Conservation (phyloP, 2,113 vertebrate species). For the Bungarus multicinctus region DNA sequence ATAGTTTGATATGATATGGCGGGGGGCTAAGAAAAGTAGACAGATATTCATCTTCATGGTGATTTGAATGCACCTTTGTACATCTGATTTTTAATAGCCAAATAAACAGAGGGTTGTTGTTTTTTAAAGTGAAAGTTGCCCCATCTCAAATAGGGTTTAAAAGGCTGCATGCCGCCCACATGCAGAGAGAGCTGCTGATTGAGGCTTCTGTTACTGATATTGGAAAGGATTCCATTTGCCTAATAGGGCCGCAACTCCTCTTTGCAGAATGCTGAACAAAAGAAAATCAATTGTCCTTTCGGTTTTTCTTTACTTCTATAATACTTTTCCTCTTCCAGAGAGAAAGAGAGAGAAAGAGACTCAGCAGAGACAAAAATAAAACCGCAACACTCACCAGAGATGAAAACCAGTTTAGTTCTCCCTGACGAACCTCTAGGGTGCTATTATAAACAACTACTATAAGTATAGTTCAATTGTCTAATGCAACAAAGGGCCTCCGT, state of each 20-base stretch:
- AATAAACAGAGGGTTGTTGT: neutral
- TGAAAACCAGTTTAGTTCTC: neutral
- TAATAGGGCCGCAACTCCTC: conserved; percentile 28
- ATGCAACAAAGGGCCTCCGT: neutral
- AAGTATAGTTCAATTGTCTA: neutral
- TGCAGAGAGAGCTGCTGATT: neutral
- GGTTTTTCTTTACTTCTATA: neutral
- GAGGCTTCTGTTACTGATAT: conserved; percentile 2
- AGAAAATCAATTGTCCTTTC: conserved; percentile 29
- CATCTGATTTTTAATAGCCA: neutral
- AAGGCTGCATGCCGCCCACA: neutral
- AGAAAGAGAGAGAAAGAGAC: neutral
- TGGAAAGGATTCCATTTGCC: conserved; percentile 30
- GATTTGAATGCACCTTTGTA: neutral
- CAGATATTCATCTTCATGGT: neutral
- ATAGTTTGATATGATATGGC: too few relatives aligned
- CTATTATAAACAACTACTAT: conserved; percentile 14
- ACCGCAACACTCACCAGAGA: neutral
- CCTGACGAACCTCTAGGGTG: neutral
- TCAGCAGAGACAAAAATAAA: neutral
- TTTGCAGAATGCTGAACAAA: conserved; percentile 27
- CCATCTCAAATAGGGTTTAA: neutral
- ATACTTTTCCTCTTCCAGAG: neutral
- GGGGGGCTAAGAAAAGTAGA: neutral
- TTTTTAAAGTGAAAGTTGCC: neutral